Percentiles rank a stretch among this genome's conserved stretches.
Conservation (phyloP, 1,140 invertebrate species). For the Nilaparvata lugens region DNA sequence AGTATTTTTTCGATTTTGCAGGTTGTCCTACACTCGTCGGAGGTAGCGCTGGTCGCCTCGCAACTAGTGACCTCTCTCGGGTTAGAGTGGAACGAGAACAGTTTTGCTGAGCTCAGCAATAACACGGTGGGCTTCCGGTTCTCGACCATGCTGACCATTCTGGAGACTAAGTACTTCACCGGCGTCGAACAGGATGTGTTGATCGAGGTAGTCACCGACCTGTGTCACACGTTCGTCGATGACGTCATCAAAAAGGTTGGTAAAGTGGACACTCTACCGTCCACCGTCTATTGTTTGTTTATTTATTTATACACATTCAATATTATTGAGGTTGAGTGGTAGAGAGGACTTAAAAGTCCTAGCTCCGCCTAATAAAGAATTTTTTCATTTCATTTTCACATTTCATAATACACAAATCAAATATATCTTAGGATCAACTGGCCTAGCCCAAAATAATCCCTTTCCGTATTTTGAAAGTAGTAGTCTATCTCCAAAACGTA, state of each 20-base stretch:
- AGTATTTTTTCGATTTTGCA: slow-evolving; percentile 34
- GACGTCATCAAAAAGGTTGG: slow-evolving; percentile 73
- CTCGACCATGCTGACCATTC: slow-evolving; percentile 55
- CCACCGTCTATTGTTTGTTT: slow-evolving; percentile 9
- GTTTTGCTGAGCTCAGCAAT: slow-evolving; percentile 51
- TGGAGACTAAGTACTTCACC: slow-evolving; percentile 55
- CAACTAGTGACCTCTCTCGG: slow-evolving; percentile 55
- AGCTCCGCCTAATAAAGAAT: too few species aligned
- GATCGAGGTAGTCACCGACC: slow-evolving; percentile 59
- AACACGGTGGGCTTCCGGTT: slow-evolving; percentile 53
- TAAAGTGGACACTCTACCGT: too few species aligned
- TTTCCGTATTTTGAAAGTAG: too few species aligned
- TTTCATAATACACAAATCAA: too few species aligned
- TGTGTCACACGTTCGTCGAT: slow-evolving; percentile 66
- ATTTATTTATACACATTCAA: too few species aligned
- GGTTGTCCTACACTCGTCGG: slow-evolving; percentile 53
- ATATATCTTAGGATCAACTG: slow-evolving; percentile 2
- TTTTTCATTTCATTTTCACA: too few species aligned
- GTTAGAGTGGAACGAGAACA: slow-evolving; percentile 52
- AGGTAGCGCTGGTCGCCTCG: slow-evolving; percentile 53
- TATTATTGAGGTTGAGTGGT: too few species aligned
- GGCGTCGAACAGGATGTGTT: slow-evolving; percentile 49
- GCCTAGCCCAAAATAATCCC: too few species aligned
- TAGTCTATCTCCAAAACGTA: too few species aligned
- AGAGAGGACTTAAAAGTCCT: too few species aligned